Conservation (phyloP, 2,797 vertebrate species). For the Poecilia gillii region DNA sequence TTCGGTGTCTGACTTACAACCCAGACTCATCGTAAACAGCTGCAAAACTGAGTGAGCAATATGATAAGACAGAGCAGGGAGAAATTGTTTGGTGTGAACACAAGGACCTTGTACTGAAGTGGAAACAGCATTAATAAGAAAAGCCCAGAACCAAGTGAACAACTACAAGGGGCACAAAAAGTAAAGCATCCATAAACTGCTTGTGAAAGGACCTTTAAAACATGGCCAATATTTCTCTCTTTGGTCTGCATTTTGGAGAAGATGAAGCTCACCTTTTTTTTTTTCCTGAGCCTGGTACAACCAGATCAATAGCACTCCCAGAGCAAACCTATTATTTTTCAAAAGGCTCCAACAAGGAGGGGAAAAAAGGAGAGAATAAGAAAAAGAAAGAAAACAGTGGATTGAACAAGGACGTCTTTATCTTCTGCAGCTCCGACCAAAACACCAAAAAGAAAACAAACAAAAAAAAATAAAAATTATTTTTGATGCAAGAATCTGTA, state of each 20-base stretch:
- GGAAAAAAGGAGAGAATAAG: slow-evolving; percentile 8
- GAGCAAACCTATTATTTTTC: slow-evolving; percentile 72
- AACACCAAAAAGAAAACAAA: background rate
- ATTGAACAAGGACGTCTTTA: background rate
- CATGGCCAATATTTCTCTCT: slow-evolving; percentile 46
- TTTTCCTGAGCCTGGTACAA: slow-evolving; percentile 51
- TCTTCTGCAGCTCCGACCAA: slow-evolving; percentile 25
- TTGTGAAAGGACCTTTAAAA: slow-evolving; percentile 65
- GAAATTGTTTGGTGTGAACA: slow-evolving; percentile 1
- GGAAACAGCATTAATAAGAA: slow-evolving; percentile 32
- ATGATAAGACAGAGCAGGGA: slow-evolving; percentile 8
- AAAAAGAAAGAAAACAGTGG: slow-evolving; percentile 13
- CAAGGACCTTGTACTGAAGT: background rate
- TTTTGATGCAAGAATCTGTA: slow-evolving; percentile 25
- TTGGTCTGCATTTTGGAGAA: slow-evolving; percentile 68
- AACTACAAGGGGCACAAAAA: slow-evolving; percentile 42
- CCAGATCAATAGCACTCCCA: slow-evolving; percentile 75
- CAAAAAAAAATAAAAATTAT: slow-evolving; percentile 20
- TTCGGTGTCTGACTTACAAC: slow-evolving; percentile 11
- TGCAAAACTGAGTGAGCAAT: background rate
- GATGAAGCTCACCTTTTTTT: slow-evolving; percentile 64
- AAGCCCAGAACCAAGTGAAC: slow-evolving; percentile 31
- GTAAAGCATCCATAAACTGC: slow-evolving; percentile 55
- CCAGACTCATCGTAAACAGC: background rate
- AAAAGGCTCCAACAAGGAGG: slow-evolving; percentile 62